phyloP scores from a whole-genome alignment of 1,140 invertebrate genomes.

The Platyscapa corneri region DNA sequence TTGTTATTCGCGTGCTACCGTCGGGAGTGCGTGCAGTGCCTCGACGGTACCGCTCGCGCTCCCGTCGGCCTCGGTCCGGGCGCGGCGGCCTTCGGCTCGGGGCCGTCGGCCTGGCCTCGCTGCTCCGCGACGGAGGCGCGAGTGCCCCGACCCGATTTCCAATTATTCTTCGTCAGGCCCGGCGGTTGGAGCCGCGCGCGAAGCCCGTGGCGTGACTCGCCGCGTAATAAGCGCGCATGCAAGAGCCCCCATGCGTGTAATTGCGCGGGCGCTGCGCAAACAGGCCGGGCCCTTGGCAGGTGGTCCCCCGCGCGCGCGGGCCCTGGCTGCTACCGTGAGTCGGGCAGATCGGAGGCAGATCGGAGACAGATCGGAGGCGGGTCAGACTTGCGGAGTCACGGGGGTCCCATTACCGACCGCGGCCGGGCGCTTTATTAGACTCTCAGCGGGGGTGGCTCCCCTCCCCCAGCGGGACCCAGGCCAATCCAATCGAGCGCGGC shows the following conservation, averaged over 20 bases:
- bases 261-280: slow-evolving; percentile 35
- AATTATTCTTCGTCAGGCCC: not conserved
- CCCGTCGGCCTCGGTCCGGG: not conserved
- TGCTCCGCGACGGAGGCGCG: not conserved
- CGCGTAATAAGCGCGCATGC: not conserved
- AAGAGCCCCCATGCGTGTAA: not conserved
- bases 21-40: not conserved
- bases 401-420: slow-evolving; percentile 62
- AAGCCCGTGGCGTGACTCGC: slow-evolving; percentile 5
- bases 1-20: not conserved
- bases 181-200: not conserved
- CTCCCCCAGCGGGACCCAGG: not conserved
- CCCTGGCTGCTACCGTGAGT: slow-evolving; percentile 14
- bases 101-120: not conserved
- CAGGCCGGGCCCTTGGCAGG: slow-evolving; percentile 45
- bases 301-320: slow-evolving; percentile 6
- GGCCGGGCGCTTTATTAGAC: slow-evolving; percentile 67
- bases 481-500: not conserved
- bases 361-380: slow-evolving; percentile 23
- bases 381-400: slow-evolving; percentile 62
- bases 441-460: slow-evolving; percentile 67
- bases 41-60: not conserved
- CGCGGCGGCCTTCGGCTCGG: not conserved
- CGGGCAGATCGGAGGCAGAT: slow-evolving; percentile 5
- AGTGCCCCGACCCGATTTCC: not conserved